phyloP scores from a whole-genome alignment of 2,113 vertebrate species.

The Erpornis zantholeuca region DNA sequence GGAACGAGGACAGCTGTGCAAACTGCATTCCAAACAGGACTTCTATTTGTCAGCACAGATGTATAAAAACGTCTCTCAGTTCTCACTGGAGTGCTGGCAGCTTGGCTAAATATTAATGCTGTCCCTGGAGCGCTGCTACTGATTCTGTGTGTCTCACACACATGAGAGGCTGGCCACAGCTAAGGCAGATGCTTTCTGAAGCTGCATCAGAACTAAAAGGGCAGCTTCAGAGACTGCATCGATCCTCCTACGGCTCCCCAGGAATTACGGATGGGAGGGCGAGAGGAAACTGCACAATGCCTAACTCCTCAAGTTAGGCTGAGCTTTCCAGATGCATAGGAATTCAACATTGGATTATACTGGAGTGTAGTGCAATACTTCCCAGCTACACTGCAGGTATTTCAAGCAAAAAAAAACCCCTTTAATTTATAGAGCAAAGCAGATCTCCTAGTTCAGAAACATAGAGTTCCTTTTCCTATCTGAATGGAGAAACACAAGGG shows the following conservation, averaged over 20 bases:
- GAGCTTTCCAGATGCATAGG: background rate
- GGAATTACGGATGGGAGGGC: background rate
- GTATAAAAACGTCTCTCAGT: background rate
- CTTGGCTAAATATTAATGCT: background rate
- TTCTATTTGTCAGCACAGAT: slow-evolving; percentile 25
- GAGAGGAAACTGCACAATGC: background rate
- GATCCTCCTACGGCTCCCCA: background rate
- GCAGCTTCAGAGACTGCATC: background rate
- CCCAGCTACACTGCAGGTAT: background rate
- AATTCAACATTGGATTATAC: background rate
- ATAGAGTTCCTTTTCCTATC: background rate
- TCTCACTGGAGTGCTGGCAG: background rate
- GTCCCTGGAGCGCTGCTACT: background rate
- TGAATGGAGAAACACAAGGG: background rate
- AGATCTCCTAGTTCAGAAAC: background rate
- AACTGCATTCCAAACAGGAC: background rate
- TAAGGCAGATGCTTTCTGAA: background rate
- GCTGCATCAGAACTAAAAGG: background rate
- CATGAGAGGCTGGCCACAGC: background rate
- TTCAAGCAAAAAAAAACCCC: background rate
- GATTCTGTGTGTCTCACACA: background rate
- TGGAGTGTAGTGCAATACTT: background rate
- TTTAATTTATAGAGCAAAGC: background rate
- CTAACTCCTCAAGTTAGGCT: background rate
- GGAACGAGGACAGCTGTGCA: background rate